Percentiles rank a stretch among this genome's conserved stretches.
These are phyloP conservation scores for Agonum fuliginosum DNA, from an alignment of 2,888 invertebrate species.

Conservation along the genomic window DNA sequence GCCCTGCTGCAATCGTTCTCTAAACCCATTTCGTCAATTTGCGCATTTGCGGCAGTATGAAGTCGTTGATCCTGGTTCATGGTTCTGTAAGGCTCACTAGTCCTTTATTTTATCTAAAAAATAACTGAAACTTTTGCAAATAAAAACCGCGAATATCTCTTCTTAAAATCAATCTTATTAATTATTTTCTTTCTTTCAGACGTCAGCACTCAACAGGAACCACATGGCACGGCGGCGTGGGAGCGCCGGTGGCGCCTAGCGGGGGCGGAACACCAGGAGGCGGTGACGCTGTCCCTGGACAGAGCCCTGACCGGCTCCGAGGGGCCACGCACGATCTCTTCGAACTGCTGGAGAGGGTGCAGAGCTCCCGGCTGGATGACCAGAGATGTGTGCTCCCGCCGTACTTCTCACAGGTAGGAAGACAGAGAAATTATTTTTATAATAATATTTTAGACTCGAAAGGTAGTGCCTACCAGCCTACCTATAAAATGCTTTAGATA, in stretches of 20 bases:
- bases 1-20: too few species aligned
- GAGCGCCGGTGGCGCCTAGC: constrained; percentile 63
- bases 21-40: too few species aligned
- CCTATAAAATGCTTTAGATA: too few species aligned
- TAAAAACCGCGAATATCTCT: neutral
- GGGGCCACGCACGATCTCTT: constrained; percentile 87
- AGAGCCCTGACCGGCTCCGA: constrained; percentile 74
- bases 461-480: too few species aligned
- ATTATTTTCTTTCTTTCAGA: constrained; percentile 71
- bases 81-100: too few species aligned
- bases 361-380: constrained; percentile 96
- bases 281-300: constrained; percentile 62
- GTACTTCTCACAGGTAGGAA: constrained; percentile 89
- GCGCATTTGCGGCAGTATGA: too few species aligned
- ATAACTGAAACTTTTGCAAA: too few species aligned
- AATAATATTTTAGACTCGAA: too few species aligned
- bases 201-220: constrained; percentile 78
- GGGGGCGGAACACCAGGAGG: constrained; percentile 61
- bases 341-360: constrained; percentile 94
- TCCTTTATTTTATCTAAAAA: too few species aligned
- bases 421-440: too few species aligned
- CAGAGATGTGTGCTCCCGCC: constrained; percentile 97
- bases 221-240: constrained; percentile 70
- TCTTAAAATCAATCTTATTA: neutral
- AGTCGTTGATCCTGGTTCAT: too few species aligned